Base-by-base conservation (phyloP, 2,797 vertebrate genomes). In the Remorina albescens region DNA sequence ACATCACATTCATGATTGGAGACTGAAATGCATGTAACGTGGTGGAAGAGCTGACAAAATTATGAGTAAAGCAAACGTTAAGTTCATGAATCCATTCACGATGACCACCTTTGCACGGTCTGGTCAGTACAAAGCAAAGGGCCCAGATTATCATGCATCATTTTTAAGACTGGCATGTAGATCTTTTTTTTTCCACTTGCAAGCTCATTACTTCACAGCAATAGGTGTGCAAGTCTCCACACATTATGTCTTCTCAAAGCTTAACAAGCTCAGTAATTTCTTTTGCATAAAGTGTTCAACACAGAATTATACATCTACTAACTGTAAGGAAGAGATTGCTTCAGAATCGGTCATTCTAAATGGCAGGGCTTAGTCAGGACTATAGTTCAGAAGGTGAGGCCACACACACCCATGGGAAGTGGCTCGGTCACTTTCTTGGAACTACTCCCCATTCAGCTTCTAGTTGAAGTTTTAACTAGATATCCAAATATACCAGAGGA, bases 371-470 rank as follows among this genome's bases (percentile, higher is more conserved):
- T 82, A 65, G 76, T 83, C 57, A 63, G 80, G 84, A 84, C 82
- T 88, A 37, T 70, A 72, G 83, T 90, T 86, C 76, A 85, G 65
- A 89, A 80, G 85, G 78, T 63, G 74, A 79, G 82, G 80, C 81
- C 79, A 88, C 88, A 90, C 88, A 85, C 85, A 88, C 81, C 65
- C 76, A 64, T 63, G 82, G 71, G 88, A 86, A 87, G 88, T 81
- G 78, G 86, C 76, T 80, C 54, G 75, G 82, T 80, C 84, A 81
- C 84, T 86, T 85, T 88, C 72, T 85, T 89, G 84, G 85, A 89
- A 74, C 74, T 67, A n/a, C 80, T 88, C 80, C 75, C 76, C 64
- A 75, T 80, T 86, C 83, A 71, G 50, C 13, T 1, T 18, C 67
- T 62, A 71, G 86, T 90, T 91, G 87, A 88, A 89, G 85, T 89